Evolutionary conservation across 2,797 vertebrate species (phyloP), one percentile per base, ranked within the genome.

Genomic region (Notolabrus celidotus): DNA sequence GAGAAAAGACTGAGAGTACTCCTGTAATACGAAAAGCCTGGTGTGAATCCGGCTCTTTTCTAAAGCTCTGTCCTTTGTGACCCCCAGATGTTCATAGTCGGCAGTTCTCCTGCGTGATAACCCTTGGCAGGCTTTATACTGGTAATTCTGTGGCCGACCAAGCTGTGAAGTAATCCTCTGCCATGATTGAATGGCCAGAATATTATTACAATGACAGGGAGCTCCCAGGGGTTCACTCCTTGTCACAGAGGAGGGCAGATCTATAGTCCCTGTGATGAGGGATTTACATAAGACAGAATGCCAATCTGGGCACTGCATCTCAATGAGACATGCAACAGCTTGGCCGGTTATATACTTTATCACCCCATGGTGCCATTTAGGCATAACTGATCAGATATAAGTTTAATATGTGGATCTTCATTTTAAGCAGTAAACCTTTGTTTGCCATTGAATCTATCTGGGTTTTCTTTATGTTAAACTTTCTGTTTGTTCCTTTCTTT

Each of bases 81-180:
- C 50, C 29, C 17, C 43, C 72, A 69, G 67, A 75, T 83, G 80
- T 82, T 77, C 36, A 57, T 38, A 4, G 17, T 14, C 22, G 19
- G 55, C 69, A 71, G 42, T 63, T 66, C 12, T 50, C 2, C 4
- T 53, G 42, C 10, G 4, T 17, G 71, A 64, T 57, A 65, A 58
- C 15, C 23, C 22, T 38, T 38, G 43, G 43, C 56, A 59, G 70
- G 38, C 39, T 63, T 71, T 49, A 59, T 57, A 23, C 7, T 66
- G 52, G 23, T 67, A 51, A 76, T 66, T 84, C 56, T 84, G 62
- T 62, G 60, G 55, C 63, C 9, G 36, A 19, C 41, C 61, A 36
- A 41, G 58, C 61, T 4, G 69, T 80, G 79, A 83, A 71, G 82
- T 83, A 79, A 90, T 80, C 63, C 3, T 43, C 55, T 58, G 33